Percentiles rank a stretch among this genome's conserved stretches.
These are phyloP conservation scores for Papilio gigon DNA, from an alignment of 2,888 invertebrate genomes.

Conservation along the genomic window DNA sequence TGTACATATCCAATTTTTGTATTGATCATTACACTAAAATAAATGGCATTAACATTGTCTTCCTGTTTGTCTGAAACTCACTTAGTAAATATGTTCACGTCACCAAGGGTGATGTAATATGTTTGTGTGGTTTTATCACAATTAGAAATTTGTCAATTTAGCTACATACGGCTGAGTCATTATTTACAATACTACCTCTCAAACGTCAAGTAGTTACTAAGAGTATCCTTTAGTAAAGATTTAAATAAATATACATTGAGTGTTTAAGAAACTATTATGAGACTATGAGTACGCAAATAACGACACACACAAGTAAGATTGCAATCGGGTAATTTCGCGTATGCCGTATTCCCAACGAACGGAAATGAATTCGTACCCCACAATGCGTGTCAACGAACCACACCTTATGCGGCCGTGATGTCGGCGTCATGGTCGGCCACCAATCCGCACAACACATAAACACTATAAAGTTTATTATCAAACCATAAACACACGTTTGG, in stretches of 20 bases:
- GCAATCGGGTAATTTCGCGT: background rate
- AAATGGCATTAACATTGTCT: background rate
- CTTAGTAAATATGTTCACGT: background rate
- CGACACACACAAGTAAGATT: background rate
- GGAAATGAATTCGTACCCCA: conserved; percentile 27
- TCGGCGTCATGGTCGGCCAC: conserved; percentile 9
- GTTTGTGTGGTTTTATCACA: no score
- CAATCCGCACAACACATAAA: background rate
- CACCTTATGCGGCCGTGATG: conserved; percentile 7
- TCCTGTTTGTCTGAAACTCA: background rate
- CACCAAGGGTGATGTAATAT: no score
- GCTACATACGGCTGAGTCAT: no score
- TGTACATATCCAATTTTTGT: background rate
- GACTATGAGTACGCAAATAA: background rate
- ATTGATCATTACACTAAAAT: background rate
- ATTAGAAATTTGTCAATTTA: no score
- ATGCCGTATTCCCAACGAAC: background rate
- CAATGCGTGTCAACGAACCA: conserved; percentile 22
- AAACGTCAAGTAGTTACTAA: no score
- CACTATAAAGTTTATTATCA: background rate
- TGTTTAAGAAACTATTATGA: background rate
- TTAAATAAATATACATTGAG: no score
- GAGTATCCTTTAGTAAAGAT: no score
- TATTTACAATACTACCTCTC: no score
- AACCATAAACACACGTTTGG: background rate